A percentile compares a stretch with the other conserved stretches of the same genome.
Conservation (phyloP, 2,113 vertebrate genomes). For the Pseudolaguvia tuberculata region DNA sequence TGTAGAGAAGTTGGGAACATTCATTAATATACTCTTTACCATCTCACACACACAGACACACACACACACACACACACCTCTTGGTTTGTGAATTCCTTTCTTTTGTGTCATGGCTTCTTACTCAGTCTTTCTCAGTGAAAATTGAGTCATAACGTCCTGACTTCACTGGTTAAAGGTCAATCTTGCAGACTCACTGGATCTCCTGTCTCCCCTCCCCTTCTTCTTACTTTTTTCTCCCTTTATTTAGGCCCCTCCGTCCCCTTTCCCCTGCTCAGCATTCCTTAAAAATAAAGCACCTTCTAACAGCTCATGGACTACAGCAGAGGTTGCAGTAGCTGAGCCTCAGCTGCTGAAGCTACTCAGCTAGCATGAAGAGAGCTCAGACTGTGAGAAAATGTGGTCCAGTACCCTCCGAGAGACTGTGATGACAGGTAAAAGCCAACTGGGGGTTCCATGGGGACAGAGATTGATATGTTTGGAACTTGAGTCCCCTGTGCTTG, state of each 20-base stretch:
- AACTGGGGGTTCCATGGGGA: conserved; percentile 47
- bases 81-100: background rate
- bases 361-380: conserved; percentile 50
- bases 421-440: conserved; percentile 61
- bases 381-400: conserved; percentile 53
- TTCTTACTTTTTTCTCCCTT: conserved; percentile 53
- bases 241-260: conserved; percentile 62
- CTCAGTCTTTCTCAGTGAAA: conserved; percentile 56
- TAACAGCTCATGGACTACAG: conserved; percentile 51
- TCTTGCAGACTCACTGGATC: conserved; percentile 24
- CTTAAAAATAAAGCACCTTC: conserved; percentile 64
- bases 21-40: conserved; percentile 18
- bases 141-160: conserved; percentile 71
- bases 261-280: conserved; percentile 63
- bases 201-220: conserved; percentile 27
- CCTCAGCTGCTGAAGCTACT: conserved; percentile 59
- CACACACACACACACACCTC: conserved; percentile 20
- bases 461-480: conserved; percentile 39
- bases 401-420: conserved; percentile 36
- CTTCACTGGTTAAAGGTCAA: conserved; percentile 64
- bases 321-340: conserved; percentile 37
- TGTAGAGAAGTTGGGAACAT: conserved; percentile 16
- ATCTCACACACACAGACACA: no score
- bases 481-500: conserved; percentile 56
- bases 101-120: conserved; percentile 30